Percentiles rank a stretch among this genome's conserved stretches.
These are phyloP conservation scores for Plebejus anna DNA, from an alignment of 2,888 invertebrate genomes.

Conservation along the genomic window DNA sequence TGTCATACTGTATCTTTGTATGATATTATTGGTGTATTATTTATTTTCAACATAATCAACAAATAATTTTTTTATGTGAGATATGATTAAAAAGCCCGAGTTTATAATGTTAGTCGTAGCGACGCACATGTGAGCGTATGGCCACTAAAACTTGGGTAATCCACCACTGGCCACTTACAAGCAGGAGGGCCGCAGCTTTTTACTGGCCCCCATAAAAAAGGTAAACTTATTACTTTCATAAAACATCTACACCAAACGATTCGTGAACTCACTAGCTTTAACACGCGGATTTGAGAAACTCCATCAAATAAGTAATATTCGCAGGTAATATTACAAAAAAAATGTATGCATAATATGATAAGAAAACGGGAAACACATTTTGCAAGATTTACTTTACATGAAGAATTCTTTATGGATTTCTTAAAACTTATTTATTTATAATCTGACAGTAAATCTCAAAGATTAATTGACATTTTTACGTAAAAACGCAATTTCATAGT, in stretches of 20 bases:
- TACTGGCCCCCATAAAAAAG: slow-evolving; percentile 17
- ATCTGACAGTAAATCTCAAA: not conserved
- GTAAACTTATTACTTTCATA: slow-evolving; percentile 32
- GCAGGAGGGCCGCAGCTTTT: slow-evolving; percentile 3
- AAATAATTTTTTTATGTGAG: not conserved
- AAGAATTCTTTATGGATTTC: not conserved
- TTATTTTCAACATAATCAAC: not conserved
- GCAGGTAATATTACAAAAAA: too few species aligned
- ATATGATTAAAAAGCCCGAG: not conserved
- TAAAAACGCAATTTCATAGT: not conserved
- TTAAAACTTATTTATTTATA: not conserved
- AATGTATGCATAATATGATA: too few species aligned
- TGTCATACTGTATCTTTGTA: too few species aligned
- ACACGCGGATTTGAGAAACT: not conserved
- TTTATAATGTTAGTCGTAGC: not conserved
- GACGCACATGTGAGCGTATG: not conserved
- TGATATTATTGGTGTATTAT: too few species aligned
- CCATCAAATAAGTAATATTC: too few species aligned
- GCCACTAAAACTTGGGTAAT: slow-evolving; percentile 19
- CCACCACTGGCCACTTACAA: not conserved
- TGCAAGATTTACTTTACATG: not conserved
- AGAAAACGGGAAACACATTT: too few species aligned
- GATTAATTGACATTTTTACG: not conserved
- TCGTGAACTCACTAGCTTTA: not conserved
- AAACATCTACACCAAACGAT: slow-evolving; percentile 34